Evolutionary conservation across 2,888 invertebrate genomes (phyloP).

Genomic region (Tineola bisselliella): DNA sequence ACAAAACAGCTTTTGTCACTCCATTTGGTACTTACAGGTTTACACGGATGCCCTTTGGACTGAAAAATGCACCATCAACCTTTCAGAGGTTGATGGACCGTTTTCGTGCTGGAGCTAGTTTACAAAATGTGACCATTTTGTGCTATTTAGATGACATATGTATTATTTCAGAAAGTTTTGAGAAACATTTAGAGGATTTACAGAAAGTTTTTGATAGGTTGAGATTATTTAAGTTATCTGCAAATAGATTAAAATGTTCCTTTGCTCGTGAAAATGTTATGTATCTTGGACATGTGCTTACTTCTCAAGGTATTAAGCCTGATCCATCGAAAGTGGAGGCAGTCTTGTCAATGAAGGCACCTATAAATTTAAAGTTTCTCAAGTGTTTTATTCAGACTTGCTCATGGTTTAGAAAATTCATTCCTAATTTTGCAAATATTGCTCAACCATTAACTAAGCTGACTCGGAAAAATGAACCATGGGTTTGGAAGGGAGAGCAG

Average conservation of each 20-base stretch:
- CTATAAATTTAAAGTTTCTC: constrained; percentile 15
- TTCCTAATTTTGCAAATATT: constrained; percentile 17
- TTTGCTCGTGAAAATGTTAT: neutral
- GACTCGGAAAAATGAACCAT: constrained; percentile 23
- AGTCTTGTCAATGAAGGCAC: constrained; percentile 2
- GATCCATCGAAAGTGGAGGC: constrained; percentile 15
- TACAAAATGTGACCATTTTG: constrained; percentile 16
- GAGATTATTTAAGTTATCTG: constrained; percentile 15
- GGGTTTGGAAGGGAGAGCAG: constrained; percentile 23
- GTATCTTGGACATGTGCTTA: constrained; percentile 5
- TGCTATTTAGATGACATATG: constrained; percentile 22
- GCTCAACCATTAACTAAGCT: constrained; percentile 25
- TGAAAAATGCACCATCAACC: constrained; percentile 27
- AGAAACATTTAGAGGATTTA: constrained; percentile 18
- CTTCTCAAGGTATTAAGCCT: constrained; percentile 14
- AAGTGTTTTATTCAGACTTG: constrained; percentile 20
- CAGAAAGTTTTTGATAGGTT: constrained; percentile 13
- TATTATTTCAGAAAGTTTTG: constrained; percentile 17
- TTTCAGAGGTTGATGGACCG: constrained; percentile 26
- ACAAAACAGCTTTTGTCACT: constrained; percentile 27
- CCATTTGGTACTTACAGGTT: constrained; percentile 27
- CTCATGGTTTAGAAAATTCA: constrained; percentile 23
- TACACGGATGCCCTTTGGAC: constrained; percentile 27
- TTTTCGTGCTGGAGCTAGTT: too few relatives aligned
- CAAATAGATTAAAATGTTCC: constrained; percentile 16